These are phyloP conservation scores for Zophobas atratus DNA, from an alignment of 1,140 invertebrate species.

Conservation along the genomic window DNA sequence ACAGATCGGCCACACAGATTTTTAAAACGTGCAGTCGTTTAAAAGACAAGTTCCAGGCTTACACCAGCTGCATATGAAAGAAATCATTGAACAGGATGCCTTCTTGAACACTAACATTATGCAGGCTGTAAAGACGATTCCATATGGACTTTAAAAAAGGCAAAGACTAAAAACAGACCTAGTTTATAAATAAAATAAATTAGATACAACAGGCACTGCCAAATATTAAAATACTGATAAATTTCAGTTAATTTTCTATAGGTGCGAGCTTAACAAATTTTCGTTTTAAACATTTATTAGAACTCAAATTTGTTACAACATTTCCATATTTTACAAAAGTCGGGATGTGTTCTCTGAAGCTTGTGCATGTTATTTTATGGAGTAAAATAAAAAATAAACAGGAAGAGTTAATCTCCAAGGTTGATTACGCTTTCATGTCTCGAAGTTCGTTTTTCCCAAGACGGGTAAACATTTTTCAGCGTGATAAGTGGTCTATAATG, in stretches of 20 bases:
- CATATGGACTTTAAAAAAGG: conserved; percentile 19
- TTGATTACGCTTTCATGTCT: too few species aligned
- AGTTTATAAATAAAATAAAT: background rate
- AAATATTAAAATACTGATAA: too few species aligned
- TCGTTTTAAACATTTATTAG: background rate
- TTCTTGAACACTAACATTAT: conserved; percentile 31
- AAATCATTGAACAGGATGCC: conserved; percentile 33
- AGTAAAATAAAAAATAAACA: background rate
- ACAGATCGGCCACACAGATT: conserved; percentile 31
- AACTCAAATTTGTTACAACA: background rate
- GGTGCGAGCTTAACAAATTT: background rate
- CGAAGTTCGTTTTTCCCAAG: background rate
- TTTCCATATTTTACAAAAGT: background rate
- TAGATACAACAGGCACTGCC: too few species aligned
- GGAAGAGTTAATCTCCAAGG: background rate
- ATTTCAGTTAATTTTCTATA: too few species aligned
- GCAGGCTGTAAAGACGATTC: conserved; percentile 25
- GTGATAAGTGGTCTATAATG: conserved; percentile 12
- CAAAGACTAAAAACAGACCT: conserved; percentile 10
- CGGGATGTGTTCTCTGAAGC: background rate
- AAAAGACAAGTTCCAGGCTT: conserved; percentile 40
- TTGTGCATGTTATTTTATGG: background rate
- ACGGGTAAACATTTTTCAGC: conserved; percentile 9
- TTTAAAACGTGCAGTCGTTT: conserved; percentile 26
- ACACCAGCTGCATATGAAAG: conserved; percentile 32